Evolutionary conservation across 2,888 invertebrate genomes (phyloP).

Genomic region (Zaprionus lineosus): DNA sequence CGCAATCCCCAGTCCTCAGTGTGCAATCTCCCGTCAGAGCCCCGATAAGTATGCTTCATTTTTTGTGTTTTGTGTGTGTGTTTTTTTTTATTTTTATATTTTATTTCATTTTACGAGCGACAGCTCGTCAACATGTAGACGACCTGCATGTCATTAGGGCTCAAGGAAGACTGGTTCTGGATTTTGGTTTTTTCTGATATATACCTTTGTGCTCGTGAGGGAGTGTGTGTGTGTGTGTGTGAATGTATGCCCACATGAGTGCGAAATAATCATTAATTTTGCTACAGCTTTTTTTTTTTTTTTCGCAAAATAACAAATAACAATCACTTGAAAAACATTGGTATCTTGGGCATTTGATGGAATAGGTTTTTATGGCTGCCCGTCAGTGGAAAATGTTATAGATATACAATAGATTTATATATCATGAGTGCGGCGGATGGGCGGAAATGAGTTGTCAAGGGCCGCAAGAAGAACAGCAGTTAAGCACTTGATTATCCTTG

Average conservation of each 20-base stretch:
- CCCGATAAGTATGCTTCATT: slow-evolving; percentile 36
- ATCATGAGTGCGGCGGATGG: background rate
- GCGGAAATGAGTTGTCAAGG: slow-evolving; percentile 12
- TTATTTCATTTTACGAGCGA: slow-evolving; percentile 39
- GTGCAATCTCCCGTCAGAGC: background rate
- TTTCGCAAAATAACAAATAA: slow-evolving; percentile 23
- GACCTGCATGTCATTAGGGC: slow-evolving; percentile 70
- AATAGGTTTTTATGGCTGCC: slow-evolving; percentile 25
- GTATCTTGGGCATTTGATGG: slow-evolving; percentile 17
- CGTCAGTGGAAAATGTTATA: slow-evolving; percentile 8
- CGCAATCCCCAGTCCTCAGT: background rate
- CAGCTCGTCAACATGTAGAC: slow-evolving; percentile 53
- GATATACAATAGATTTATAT: slow-evolving; percentile 2
- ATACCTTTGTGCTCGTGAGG: background rate
- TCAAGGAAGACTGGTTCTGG: slow-evolving; percentile 17
- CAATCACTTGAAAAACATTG: slow-evolving; percentile 30
- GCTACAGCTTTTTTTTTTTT: slow-evolving; percentile 16
- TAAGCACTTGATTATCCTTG: background rate
- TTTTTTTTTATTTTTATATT: background rate
- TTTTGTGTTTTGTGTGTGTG: background rate
- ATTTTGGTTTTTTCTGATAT: slow-evolving; percentile 30
- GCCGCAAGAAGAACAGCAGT: slow-evolving; percentile 4
- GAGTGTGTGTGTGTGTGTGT: slow-evolving; percentile 1
- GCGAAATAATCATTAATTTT: slow-evolving; percentile 60
- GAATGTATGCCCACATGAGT: slow-evolving; percentile 30